Conservation (phyloP, 2,797 vertebrate genomes). For the Anas flavirostris region DNA sequence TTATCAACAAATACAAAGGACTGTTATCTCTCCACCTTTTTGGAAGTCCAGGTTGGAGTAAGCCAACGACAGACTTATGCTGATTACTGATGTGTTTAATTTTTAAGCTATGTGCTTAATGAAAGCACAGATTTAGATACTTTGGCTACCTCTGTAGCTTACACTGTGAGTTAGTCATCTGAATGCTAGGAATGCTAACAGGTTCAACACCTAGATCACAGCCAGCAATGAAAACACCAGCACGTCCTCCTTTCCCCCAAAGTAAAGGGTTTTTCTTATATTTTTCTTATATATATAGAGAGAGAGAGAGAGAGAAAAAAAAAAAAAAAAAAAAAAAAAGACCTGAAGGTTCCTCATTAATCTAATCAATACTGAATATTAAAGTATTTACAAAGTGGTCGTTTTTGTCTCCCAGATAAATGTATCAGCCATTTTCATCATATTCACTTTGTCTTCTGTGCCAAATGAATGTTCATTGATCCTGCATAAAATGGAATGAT, state of each 20-base stretch:
- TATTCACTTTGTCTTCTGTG: not conserved
- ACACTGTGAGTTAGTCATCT: not conserved
- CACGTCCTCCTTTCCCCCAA: not conserved
- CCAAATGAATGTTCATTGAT: constrained; percentile 6
- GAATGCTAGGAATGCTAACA: not conserved
- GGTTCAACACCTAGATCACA: not conserved
- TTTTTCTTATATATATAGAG: too few relatives aligned
- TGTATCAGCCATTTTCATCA: constrained; percentile 12
- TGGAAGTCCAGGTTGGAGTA: not conserved
- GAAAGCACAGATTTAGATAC: not conserved
- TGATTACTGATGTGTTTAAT: not conserved
- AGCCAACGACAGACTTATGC: not conserved
- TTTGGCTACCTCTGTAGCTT: not conserved
- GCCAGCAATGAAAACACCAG: not conserved
- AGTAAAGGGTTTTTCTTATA: too few relatives aligned
- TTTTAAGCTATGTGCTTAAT: not conserved
- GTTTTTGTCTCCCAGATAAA: not conserved
- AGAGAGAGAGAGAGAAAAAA: not conserved
- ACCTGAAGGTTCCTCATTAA: not conserved
- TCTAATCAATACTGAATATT: constrained; percentile 39
- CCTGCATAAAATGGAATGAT: not conserved
- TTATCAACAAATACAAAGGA: not conserved
- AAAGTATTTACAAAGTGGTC: constrained; percentile 14
- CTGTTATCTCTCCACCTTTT: not conserved
- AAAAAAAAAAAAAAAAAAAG: not conserved